Conservation (phyloP, 1,140 invertebrate genomes). For the Philopotamus ludificatus region DNA sequence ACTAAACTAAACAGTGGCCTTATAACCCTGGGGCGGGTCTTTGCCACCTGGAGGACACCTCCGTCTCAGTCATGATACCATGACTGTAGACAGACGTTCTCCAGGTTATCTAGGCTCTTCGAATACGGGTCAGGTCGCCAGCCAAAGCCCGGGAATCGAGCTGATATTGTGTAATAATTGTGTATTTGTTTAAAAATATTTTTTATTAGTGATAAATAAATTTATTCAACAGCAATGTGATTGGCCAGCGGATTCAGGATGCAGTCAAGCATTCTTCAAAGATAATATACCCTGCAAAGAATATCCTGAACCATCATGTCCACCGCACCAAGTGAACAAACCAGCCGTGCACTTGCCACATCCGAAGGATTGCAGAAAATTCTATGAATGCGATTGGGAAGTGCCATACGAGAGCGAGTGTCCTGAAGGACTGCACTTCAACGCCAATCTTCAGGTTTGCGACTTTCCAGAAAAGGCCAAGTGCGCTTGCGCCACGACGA, state of each 20-base stretch:
- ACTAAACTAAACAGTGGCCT: too few relatives aligned
- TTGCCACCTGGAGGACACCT: too few relatives aligned
- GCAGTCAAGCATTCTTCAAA: constrained; percentile 1
- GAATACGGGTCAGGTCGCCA: too few relatives aligned
- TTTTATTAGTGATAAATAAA: constrained; percentile 6
- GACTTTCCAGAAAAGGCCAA: constrained; percentile 56
- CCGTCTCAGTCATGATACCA: too few relatives aligned
- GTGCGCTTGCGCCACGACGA: constrained; percentile 50
- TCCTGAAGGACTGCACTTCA: constrained; percentile 57
- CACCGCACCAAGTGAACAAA: constrained; percentile 23
- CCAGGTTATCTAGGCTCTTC: too few relatives aligned
- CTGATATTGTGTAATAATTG: neutral
- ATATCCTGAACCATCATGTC: constrained; percentile 27
- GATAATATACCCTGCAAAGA: constrained; percentile 31
- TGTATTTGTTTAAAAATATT: neutral
- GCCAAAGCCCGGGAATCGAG: too few relatives aligned
- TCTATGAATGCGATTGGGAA: constrained; percentile 59
- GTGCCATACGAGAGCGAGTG: constrained; percentile 53
- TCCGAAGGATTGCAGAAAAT: constrained; percentile 56
- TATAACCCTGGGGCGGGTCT: too few relatives aligned
- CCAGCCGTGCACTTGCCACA: constrained; percentile 52
- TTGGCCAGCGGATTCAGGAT: constrained; percentile 42
- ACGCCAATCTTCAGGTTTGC: constrained; percentile 54
- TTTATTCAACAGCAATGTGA: constrained; percentile 48
- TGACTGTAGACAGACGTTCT: too few relatives aligned